phyloP scores from a whole-genome alignment of 2,113 vertebrate species.

The Balaeniceps rex region DNA sequence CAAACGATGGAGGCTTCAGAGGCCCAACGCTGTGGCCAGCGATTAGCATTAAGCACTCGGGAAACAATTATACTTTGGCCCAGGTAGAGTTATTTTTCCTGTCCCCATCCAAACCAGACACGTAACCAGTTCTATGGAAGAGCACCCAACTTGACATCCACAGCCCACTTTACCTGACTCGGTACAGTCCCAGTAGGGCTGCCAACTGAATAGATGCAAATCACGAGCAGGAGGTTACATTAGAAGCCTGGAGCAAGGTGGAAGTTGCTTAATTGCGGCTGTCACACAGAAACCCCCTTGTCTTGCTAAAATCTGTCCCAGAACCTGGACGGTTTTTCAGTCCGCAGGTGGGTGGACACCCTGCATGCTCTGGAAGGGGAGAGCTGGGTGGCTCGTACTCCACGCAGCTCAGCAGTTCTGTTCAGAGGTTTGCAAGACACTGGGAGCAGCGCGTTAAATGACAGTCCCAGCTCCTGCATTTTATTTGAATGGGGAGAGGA shows the following conservation, averaged over 20 bases:
- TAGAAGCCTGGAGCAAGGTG: not conserved
- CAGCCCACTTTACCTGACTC: not conserved
- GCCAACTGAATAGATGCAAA: not conserved
- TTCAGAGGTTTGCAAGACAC: not conserved
- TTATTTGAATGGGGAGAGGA: not conserved
- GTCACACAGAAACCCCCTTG: not conserved
- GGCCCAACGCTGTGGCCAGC: not conserved
- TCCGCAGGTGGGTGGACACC: too few species aligned
- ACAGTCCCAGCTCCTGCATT: not conserved
- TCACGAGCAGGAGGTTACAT: not conserved
- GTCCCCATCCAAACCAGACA: not conserved
- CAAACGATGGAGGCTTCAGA: not conserved
- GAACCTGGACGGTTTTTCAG: not conserved
- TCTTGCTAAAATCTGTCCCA: not conserved
- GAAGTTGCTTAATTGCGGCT: not conserved
- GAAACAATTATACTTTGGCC: not conserved
- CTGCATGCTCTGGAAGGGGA: not conserved
- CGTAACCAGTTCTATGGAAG: rapidly evolving
- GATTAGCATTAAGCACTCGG: not conserved
- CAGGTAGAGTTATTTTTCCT: not conserved
- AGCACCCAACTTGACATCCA: not conserved
- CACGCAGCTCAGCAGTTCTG: not conserved
- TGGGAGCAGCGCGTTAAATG: not conserved
- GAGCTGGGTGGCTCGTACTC: not conserved
- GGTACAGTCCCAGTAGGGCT: not conserved